Conservation (phyloP, 2,113 vertebrate species). For the Ceuthmochares aereus region DNA sequence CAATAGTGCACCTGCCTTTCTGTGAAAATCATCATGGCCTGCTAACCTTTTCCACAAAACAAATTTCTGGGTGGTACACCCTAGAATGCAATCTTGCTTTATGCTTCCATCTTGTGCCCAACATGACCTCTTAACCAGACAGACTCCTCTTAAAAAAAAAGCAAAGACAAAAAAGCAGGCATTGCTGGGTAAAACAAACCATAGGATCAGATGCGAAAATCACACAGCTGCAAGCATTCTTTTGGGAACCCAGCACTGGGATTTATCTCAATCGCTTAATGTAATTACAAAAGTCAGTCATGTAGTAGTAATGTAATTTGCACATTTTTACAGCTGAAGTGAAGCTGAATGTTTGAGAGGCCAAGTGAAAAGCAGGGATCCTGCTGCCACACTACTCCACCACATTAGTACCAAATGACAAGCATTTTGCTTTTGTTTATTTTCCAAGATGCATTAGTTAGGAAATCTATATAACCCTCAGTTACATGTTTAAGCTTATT, state of each 20-base stretch:
- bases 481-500: not conserved
- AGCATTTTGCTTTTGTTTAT: slow-evolving; percentile 69
- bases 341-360: slow-evolving; percentile 74
- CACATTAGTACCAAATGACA: slow-evolving; percentile 70
- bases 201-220: slow-evolving; percentile 79
- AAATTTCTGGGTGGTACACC: slow-evolving; percentile 65
- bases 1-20: slow-evolving; percentile 75
- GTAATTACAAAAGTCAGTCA: slow-evolving; percentile 90
- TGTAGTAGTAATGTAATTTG: slow-evolving; percentile 83
- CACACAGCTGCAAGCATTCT: slow-evolving; percentile 94
- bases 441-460: slow-evolving; percentile 48
- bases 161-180: not conserved
- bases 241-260: slow-evolving; percentile 91
- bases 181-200: slow-evolving; percentile 70
- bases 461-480: slow-evolving; percentile 45
- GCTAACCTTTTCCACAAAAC: slow-evolving; percentile 61
- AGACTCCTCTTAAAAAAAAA: slow-evolving; percentile 5
- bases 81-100: slow-evolving; percentile 62
- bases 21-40: slow-evolving; percentile 57
- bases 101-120: slow-evolving; percentile 67
- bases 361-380: slow-evolving; percentile 69
- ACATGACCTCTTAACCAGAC: slow-evolving; percentile 70
- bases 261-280: slow-evolving; percentile 88
- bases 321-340: slow-evolving; percentile 81
- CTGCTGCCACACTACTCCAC: slow-evolving; percentile 66